Evolutionary conservation across 2,888 invertebrate species (phyloP), one percentile per base, ranked within the genome.

Genomic region (Drosophila mayaguana): DNA sequence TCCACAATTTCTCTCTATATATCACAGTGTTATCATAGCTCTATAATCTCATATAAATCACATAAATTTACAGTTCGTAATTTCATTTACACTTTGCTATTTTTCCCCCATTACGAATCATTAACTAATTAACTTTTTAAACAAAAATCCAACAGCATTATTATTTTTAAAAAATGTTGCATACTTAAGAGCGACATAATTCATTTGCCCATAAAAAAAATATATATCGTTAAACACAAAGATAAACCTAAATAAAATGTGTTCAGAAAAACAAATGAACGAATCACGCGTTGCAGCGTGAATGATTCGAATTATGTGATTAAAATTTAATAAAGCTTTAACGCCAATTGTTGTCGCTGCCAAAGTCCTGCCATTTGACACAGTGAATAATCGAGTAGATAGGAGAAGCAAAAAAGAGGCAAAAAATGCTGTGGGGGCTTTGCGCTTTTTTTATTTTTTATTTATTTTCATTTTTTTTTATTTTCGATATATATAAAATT

Each of bases 301-400:
- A 42, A 71, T 72, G 63, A 80, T 85, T 68, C 63, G 61, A 64
- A 84, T 77, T 75, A 65, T 76, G 60, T 46, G 68, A 72, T 80
- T 62, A 72, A 79, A 80, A 78, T 82, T 84, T 78, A 82, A 86
- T 86, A 65, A 57, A 79, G 57, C 68, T 78, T 67, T 50, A 72
- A 59, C 72, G 43, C 16, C 46, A 65, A 69, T 36, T 40, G 45
- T 73, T 66, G 38, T 59, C 32, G 36, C 42, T 16, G 22, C 20
- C 40, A 63, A 69, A 69, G 74, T 83, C 80, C 70, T 66, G 72
- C 65, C 64, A 78, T 78, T 45, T 73, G 75, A 32, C 34, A 64
- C 48, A 56, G 32, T 68, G 25, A 40, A 18, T 46, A 51, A 51
- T 38, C 42, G 22, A 45, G 54, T 60, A 50, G n/a, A 42, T 56